Percentiles rank a stretch among this genome's conserved stretches.
Conservation (phyloP, 2,113 vertebrate species). For the Oreocharis arfaki region DNA sequence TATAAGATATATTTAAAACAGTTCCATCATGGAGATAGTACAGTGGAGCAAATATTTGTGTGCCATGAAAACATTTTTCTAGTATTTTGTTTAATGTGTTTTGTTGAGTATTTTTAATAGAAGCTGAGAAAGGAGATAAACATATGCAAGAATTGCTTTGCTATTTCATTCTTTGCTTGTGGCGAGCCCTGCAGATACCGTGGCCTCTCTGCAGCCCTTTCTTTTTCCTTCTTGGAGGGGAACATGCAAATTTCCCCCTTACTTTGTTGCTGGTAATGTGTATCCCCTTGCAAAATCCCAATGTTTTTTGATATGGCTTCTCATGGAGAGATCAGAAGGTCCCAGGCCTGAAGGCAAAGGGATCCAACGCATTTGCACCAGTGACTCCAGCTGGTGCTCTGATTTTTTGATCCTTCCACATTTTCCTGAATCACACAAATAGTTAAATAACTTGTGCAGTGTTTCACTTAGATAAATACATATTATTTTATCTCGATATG, state of each 20-base stretch:
- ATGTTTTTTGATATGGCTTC: fast-evolving
- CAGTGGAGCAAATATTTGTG: neutral
- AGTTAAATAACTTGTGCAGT: neutral
- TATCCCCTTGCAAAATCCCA: neutral
- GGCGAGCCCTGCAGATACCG: neutral
- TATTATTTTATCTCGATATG: neutral
- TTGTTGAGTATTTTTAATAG: neutral
- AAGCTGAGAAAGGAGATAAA: neutral
- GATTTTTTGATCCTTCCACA: neutral
- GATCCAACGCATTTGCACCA: neutral
- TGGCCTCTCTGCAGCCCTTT: neutral
- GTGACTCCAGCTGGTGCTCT: neutral
- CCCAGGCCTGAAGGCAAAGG: neutral
- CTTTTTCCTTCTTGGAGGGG: neutral
- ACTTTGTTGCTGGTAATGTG: neutral
- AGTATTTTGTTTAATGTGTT: neutral
- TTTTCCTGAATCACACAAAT: neutral
- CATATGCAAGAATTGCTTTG: neutral
- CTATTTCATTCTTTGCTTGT: neutral
- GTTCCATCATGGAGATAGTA: neutral
- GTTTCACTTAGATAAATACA: neutral
- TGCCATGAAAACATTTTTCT: neutral
- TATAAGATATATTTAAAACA: neutral
- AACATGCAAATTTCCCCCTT: neutral
- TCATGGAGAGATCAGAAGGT: neutral